Evolutionary conservation across 1,140 invertebrate species (phyloP).

Genomic region (Melanaphis sacchari): DNA sequence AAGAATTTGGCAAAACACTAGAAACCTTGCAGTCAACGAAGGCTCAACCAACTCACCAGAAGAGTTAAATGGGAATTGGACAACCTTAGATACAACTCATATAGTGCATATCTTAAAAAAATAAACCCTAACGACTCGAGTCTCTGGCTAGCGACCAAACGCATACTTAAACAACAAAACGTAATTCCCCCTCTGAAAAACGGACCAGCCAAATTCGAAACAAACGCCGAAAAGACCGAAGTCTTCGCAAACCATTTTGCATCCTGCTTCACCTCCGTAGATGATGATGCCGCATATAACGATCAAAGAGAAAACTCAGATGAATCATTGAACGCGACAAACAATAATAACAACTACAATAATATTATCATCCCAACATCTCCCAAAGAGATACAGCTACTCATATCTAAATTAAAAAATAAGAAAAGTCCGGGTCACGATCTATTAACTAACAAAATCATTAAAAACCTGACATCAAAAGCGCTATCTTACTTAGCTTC

Average conservation of each 20-base stretch:
- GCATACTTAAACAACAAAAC: background rate
- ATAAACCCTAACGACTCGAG: background rate
- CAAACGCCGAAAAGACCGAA: background rate
- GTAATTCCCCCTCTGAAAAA: background rate
- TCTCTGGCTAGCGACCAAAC: background rate
- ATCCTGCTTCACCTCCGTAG: background rate
- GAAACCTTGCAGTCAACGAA: too few relatives aligned
- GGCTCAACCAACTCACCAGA: too few relatives aligned
- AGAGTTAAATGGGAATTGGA: too few relatives aligned
- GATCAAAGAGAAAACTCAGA: background rate
- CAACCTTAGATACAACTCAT: background rate
- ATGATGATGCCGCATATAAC: background rate
- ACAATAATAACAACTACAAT: too few relatives aligned
- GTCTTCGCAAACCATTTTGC: background rate
- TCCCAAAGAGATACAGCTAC: background rate
- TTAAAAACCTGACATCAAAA: conserved; percentile 61
- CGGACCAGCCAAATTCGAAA: background rate
- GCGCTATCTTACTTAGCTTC: conserved; percentile 60
- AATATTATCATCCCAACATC: background rate
- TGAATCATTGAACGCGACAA: too few relatives aligned
- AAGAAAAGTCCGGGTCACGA: conserved; percentile 62
- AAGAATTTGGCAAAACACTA: too few relatives aligned
- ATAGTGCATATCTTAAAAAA: background rate
- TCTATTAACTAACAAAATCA: conserved; percentile 59
- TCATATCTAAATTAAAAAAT: background rate